Conservation (phyloP, 2,113 vertebrate species). For the Callopanchax toddi region DNA sequence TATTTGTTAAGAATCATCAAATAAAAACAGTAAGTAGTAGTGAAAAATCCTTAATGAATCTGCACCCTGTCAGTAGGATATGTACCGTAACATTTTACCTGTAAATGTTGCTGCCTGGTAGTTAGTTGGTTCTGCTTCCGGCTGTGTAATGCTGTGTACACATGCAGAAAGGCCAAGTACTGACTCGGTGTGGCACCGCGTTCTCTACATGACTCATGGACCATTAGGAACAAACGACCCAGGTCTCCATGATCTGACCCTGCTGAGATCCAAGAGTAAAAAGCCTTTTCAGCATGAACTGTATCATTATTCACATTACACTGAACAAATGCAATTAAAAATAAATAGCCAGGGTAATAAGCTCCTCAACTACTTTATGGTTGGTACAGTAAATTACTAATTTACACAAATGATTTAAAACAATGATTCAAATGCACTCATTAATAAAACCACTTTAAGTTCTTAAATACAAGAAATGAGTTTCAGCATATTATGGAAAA, state of each 20-base stretch:
- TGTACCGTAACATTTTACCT: slow-evolving; percentile 83
- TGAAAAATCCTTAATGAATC: background rate
- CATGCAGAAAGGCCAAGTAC: slow-evolving; percentile 90
- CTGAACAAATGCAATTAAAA: background rate
- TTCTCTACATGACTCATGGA: slow-evolving; percentile 90
- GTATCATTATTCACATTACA: slow-evolving; percentile 1
- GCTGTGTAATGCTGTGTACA: slow-evolving; percentile 86
- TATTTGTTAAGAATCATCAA: no score
- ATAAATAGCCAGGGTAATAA: background rate
- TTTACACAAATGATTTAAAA: background rate
- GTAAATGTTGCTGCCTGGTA: slow-evolving; percentile 91
- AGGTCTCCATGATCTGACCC: slow-evolving; percentile 82
- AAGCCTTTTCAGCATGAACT: slow-evolving; percentile 1
- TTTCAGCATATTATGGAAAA: no score
- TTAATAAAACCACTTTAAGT: background rate
- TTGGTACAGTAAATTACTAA: background rate
- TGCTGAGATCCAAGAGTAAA: slow-evolving; percentile 19
- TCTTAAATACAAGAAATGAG: no score
- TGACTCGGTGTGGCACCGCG: slow-evolving; percentile 90
- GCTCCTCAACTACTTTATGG: background rate
- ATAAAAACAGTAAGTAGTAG: background rate
- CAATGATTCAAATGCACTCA: background rate
- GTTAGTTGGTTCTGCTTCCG: slow-evolving; percentile 89
- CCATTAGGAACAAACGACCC: slow-evolving; percentile 87
- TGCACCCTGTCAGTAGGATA: background rate